Conservation (phyloP, 2,113 vertebrate species). For the Centropus unirufus region DNA sequence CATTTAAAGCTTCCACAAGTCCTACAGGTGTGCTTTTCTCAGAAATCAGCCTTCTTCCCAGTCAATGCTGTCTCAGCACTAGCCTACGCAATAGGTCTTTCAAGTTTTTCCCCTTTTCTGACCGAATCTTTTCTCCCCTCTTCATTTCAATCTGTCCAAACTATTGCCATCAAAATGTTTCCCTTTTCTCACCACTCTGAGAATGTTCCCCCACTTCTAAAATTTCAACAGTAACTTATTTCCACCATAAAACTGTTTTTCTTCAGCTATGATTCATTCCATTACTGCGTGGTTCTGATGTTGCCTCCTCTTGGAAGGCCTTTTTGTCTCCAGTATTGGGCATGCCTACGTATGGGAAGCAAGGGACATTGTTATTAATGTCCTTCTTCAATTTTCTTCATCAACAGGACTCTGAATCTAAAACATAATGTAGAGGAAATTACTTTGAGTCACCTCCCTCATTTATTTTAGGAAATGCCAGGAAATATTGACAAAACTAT, state of each 20-base stretch:
- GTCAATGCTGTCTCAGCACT: not conserved
- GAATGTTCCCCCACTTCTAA: not conserved
- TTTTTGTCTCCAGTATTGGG: not conserved
- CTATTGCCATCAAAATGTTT: not conserved
- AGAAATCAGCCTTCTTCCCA: not conserved
- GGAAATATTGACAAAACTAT: not conserved
- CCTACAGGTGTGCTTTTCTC: not conserved
- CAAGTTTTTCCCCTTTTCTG: not conserved
- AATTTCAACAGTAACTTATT: not conserved
- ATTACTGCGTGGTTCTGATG: not conserved
- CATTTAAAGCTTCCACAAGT: not conserved
- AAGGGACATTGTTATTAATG: not conserved
- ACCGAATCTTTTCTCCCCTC: not conserved
- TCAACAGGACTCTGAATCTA: not conserved
- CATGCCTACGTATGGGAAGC: not conserved
- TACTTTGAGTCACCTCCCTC: not conserved
- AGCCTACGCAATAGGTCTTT: not conserved
- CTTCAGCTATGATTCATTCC: not conserved
- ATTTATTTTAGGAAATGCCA: not conserved
- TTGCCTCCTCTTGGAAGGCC: not conserved
- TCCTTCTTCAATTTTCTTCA: not conserved
- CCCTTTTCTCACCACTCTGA: not conserved
- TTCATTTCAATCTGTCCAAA: not conserved
- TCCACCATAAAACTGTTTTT: not conserved
- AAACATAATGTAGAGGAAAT: not conserved